These are phyloP conservation scores for Deilephila elpenor DNA, from an alignment of 2,888 invertebrate genomes.

Conservation along the genomic window DNA sequence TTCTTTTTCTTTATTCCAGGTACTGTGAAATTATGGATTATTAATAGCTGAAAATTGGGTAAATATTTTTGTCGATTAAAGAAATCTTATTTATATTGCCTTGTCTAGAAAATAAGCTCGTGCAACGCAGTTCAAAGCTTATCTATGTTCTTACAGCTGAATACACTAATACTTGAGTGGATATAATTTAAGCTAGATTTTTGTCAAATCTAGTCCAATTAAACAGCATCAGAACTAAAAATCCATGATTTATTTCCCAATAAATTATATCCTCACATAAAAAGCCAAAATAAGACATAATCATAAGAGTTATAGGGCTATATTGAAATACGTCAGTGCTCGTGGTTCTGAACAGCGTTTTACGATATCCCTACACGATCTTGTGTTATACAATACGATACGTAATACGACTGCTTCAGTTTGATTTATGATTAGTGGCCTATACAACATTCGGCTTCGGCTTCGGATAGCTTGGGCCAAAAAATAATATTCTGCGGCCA, in stretches of 20 bases:
- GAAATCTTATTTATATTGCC: too few species aligned
- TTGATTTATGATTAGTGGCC: slow-evolving; percentile 2
- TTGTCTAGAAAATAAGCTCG: too few species aligned
- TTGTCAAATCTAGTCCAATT: too few species aligned
- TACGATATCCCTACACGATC: slow-evolving; percentile 15
- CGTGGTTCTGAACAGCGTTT: neutral
- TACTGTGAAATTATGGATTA: neutral
- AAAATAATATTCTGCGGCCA: too few species aligned
- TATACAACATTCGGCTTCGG: too few species aligned
- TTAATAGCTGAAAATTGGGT: neutral
- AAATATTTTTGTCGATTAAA: neutral
- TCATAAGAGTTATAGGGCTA: neutral
- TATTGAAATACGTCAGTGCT: neutral
- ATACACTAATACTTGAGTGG: too few species aligned
- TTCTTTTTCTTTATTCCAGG: neutral
- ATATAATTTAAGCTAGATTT: too few species aligned
- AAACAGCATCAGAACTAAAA: too few species aligned
- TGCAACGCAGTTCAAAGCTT: too few species aligned
- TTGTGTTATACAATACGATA: neutral
- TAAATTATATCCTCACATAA: slow-evolving; percentile 2
- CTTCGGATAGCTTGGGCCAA: too few species aligned
- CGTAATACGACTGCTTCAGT: slow-evolving; percentile 6
- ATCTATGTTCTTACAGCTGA: too few species aligned
- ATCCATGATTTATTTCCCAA: neutral
- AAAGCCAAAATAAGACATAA: neutral